A percentile compares a stretch with the other conserved stretches of the same genome.
Conservation (phyloP, 2,888 invertebrate species). For the Lottia gigantea region DNA sequence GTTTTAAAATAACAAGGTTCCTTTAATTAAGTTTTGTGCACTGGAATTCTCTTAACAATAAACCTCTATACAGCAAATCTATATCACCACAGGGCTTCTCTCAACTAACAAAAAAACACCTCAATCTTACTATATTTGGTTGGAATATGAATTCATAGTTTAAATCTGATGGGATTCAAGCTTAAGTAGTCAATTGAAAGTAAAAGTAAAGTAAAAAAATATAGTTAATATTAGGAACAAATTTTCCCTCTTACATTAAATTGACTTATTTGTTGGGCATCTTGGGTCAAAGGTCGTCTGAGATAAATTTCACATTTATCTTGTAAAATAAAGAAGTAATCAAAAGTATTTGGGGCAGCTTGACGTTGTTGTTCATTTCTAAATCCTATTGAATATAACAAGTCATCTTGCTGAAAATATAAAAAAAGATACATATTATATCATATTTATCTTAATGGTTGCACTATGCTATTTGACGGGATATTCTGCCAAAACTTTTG, state of each 20-base stretch:
- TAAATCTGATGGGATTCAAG: neutral
- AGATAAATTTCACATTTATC: constrained; percentile 53
- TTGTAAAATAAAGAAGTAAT: constrained; percentile 58
- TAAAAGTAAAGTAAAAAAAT: too few relatives aligned
- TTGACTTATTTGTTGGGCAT: constrained; percentile 29
- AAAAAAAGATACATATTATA: neutral
- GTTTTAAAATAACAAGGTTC: too few relatives aligned
- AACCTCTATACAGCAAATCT: too few relatives aligned
- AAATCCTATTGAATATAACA: constrained; percentile 39
- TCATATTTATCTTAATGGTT: too few relatives aligned
- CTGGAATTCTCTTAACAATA: too few relatives aligned
- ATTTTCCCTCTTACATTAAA: constrained; percentile 32
- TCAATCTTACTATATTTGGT: neutral
- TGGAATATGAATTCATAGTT: neutral
- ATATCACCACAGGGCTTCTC: too few relatives aligned
- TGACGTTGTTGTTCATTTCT: constrained; percentile 36
- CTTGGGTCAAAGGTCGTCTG: constrained; percentile 44
- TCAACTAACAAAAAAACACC: too few relatives aligned
- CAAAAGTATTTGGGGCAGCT: constrained; percentile 28
- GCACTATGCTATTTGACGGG: too few relatives aligned
- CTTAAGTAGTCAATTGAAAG: too few relatives aligned
- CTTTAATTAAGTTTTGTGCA: too few relatives aligned
- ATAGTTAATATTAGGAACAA: too few relatives aligned
- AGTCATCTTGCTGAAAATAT: constrained; percentile 38
- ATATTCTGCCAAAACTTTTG: too few relatives aligned